Evolutionary conservation across 2,888 invertebrate genomes (phyloP).

Genomic region (Netelia melanura): DNA sequence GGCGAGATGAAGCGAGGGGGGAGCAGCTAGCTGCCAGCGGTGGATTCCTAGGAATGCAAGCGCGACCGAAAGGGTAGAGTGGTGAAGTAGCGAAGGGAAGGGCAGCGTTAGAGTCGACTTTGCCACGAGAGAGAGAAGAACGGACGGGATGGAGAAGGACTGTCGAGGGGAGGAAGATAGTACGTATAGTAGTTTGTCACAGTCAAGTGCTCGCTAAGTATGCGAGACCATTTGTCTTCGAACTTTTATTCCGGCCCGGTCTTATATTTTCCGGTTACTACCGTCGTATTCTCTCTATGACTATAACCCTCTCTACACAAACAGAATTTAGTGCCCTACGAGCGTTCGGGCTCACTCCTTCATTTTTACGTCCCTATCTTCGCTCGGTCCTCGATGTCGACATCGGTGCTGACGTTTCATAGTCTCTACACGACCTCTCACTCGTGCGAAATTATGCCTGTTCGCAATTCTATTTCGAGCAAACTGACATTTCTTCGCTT

Average conservation of each 20-base stretch:
- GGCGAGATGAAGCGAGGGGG: slow-evolving; percentile 16
- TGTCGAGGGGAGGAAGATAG: slow-evolving; percentile 53
- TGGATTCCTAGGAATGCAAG: slow-evolving; percentile 68
- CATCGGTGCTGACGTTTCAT: slow-evolving; percentile 6
- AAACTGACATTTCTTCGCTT: slow-evolving; percentile 4
- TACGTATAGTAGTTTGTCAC: slow-evolving; percentile 81
- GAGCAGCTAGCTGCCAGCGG: slow-evolving; percentile 30
- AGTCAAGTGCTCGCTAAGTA: slow-evolving; percentile 83
- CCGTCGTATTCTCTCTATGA: neutral
- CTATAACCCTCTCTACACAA: slow-evolving; percentile 62
- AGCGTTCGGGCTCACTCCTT: slow-evolving; percentile 34
- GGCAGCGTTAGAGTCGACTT: slow-evolving; percentile 33
- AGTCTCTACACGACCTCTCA: neutral
- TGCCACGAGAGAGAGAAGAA: slow-evolving; percentile 22
- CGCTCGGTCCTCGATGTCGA: neutral
- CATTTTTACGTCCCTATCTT: slow-evolving; percentile 10
- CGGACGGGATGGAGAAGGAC: slow-evolving; percentile 53
- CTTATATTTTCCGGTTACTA: slow-evolving; percentile 73
- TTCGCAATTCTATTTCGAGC: slow-evolving; percentile 19
- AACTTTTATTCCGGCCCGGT: slow-evolving; percentile 76
- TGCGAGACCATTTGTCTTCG: slow-evolving; percentile 83
- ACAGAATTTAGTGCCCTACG: slow-evolving; percentile 73
- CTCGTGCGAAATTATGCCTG: neutral
- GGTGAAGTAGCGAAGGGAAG: slow-evolving; percentile 3
- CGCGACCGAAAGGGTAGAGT: slow-evolving; percentile 40